Evolutionary conservation across 2,113 vertebrate genomes (phyloP), one percentile per base, ranked within the genome.

Genomic region (Hypanus sabinus): DNA sequence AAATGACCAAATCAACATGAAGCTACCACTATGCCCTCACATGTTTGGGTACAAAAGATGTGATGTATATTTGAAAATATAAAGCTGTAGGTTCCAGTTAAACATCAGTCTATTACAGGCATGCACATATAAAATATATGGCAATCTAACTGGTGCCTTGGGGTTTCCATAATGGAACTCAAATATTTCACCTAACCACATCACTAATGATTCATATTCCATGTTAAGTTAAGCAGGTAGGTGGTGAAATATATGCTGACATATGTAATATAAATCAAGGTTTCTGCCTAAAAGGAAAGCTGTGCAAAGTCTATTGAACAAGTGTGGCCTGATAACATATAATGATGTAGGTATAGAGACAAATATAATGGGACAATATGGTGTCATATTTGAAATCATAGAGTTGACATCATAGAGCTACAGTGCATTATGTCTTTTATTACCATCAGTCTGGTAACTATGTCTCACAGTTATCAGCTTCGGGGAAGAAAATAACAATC

Each of bases 401-500:
- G 38, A 14, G 14, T 14, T 65, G 57, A 68, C 60, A 90, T 90
- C 85, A 18, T 33, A 22, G 30, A 33, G 85, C 14, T 33, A 27
- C 65, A 60, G 71, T n/a, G n/a, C 4, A 8, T 65, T 90, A 0
- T 90, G 60, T 30, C 30, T 33, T 90, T 68, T 33, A 33, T 90
- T 68, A 90, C 30, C 85, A 33, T 65, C 30, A 68, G 85, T 20
- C 30, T n/a, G 16, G 60, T 33, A 16, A 36, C 60, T 65, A 20
- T 68, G 33, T n/a, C 60, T 68, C 85, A 18, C 27, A 90, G 62
- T 65, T 20, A 6, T 33, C 85, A 90, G 85, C 60, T 20, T 30
- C 60, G 33, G 85, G 85, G 85, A 90, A 65, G 85, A 90, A 90
- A 68, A n/a, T 90, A 65, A 68, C 30, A 90, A 90, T 65, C 60